A percentile compares a stretch with the other conserved stretches of the same genome.
Evolutionary conservation across 1,140 invertebrate species (phyloP).

Genomic region (Trachelipus rathkii): DNA sequence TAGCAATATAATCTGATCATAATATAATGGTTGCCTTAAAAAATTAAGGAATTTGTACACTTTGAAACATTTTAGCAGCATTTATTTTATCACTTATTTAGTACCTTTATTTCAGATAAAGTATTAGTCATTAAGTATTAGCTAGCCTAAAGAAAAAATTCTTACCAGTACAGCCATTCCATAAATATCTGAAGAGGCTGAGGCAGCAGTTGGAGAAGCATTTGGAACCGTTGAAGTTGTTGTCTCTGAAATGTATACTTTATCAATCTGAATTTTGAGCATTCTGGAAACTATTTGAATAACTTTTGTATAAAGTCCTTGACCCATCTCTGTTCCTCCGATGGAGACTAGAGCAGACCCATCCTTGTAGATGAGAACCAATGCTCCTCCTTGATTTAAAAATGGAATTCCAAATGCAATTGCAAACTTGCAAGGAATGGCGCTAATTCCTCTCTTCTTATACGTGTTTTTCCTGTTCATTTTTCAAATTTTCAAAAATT

Average conservation of each 20-base stretch:
- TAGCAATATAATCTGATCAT: no score
- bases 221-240: constrained; percentile 92
- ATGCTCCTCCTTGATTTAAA: constrained; percentile 82
- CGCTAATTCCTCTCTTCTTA: constrained; percentile 72
- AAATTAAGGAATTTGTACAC: no score
- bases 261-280: constrained; percentile 66
- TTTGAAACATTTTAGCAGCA: no score
- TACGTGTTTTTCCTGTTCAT: not conserved
- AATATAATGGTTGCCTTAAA: no score
- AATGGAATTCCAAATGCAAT: constrained; percentile 74
- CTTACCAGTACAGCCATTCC: constrained; percentile 82
- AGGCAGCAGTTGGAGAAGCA: constrained; percentile 86
- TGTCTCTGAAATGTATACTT: constrained; percentile 84
- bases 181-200: constrained; percentile 85
- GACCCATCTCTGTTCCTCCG: constrained; percentile 92
- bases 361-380: constrained; percentile 84
- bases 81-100: no score
- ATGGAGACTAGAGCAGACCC: constrained; percentile 88
- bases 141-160: no score
- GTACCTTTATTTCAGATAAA: no score
- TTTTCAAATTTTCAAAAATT: no score
- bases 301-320: constrained; percentile 93
- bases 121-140: no score
- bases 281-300: constrained; percentile 65
- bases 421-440: constrained; percentile 88